Conservation (phyloP, 1,140 invertebrate species). For the Neotoxoptera formosana region DNA sequence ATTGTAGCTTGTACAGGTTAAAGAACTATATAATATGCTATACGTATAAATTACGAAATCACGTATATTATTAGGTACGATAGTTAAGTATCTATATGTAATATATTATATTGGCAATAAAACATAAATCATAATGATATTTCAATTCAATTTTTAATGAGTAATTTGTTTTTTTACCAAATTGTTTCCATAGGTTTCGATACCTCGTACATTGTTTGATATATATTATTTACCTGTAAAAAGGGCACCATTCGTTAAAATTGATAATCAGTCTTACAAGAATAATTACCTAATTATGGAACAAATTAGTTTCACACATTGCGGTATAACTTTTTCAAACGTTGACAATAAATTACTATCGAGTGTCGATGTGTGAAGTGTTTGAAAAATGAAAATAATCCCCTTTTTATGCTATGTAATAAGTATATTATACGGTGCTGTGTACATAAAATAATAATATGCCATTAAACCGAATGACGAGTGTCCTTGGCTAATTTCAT, state of each 20-base stretch:
- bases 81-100: neutral
- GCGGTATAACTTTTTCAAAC: neutral
- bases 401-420: neutral
- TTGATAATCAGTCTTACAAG: neutral
- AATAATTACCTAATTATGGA: neutral
- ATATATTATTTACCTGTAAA: neutral
- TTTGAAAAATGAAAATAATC: constrained; percentile 18
- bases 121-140: neutral
- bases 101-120: neutral
- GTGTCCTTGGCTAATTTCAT: constrained; percentile 56
- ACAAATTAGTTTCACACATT: neutral
- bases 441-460: constrained; percentile 31
- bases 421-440: neutral
- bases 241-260: neutral
- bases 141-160: neutral
- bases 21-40: neutral
- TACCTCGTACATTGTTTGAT: neutral
- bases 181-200: neutral
- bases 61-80: neutral
- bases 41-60: neutral
- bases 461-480: constrained; percentile 12
- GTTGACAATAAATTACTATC: neutral
- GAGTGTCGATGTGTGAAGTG: neutral
- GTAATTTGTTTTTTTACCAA: neutral
- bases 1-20: neutral